Conservation (phyloP, 2,888 invertebrate species). For the Drosophila tripunctata region DNA sequence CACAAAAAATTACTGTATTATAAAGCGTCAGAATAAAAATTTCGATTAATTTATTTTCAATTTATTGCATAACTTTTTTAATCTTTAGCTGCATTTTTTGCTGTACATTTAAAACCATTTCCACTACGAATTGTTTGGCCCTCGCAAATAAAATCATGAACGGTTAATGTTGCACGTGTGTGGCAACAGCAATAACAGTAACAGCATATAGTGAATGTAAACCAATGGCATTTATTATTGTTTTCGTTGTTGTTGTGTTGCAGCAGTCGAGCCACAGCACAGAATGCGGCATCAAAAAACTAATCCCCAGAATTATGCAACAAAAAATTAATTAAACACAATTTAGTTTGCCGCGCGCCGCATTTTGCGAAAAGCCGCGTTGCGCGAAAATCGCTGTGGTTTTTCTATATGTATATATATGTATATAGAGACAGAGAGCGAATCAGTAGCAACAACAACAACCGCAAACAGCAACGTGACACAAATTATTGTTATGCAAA, state of each 20-base stretch:
- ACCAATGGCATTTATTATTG: conserved; percentile 37
- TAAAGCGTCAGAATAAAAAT: too few species aligned
- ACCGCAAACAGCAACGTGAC: conserved; percentile 39
- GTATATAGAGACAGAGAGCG: conserved; percentile 2
- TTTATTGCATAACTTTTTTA: too few species aligned
- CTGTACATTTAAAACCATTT: too few species aligned
- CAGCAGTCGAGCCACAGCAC: conserved; percentile 37
- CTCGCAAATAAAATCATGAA: conserved; percentile 13
- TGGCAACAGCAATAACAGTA: conserved; percentile 20
- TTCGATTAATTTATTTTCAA: too few species aligned
- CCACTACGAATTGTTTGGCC: conserved; percentile 2
- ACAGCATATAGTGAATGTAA: conserved; percentile 32
- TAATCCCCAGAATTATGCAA: conserved; percentile 74
- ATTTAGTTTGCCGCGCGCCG: conserved; percentile 64
- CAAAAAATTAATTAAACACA: conserved; percentile 77
- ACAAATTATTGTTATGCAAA: conserved; percentile 75
- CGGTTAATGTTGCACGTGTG: conserved; percentile 54
- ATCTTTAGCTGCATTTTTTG: too few species aligned
- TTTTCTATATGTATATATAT: conserved; percentile 34
- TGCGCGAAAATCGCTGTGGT: conserved; percentile 74
- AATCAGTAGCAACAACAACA: conserved; percentile 5
- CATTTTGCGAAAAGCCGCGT: conserved; percentile 64
- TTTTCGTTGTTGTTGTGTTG: conserved; percentile 17
- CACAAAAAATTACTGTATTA: too few species aligned
- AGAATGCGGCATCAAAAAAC: conserved; percentile 49